A percentile compares a stretch with the other conserved stretches of the same genome.
These are phyloP conservation scores for Bergia sp. DNA, from an alignment of 92 coral and sea anemone genomes.

Conservation along the genomic window DNA sequence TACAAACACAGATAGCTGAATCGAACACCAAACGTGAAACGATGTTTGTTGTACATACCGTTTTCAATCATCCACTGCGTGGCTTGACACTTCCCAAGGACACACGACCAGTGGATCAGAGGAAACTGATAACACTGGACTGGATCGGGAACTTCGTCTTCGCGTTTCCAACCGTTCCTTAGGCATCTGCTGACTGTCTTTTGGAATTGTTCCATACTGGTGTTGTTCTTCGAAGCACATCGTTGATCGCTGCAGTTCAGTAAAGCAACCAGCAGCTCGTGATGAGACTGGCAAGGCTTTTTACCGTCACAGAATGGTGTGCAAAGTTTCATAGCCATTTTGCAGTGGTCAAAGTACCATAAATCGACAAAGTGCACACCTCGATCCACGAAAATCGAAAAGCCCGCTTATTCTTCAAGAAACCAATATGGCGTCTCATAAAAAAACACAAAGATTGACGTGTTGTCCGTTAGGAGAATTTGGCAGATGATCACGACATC, in stretches of 20 bases:
- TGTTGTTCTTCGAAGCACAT: slow-evolving; percentile 12
- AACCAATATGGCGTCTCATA: slow-evolving; percentile 30
- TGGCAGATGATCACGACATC: not conserved
- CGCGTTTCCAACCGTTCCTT: slow-evolving; percentile 74
- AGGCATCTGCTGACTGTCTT: slow-evolving; percentile 48
- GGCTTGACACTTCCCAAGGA: slow-evolving; percentile 79
- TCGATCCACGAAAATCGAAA: not conserved
- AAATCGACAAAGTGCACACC: slow-evolving; percentile 21
- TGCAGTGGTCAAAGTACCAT: slow-evolving; percentile 14
- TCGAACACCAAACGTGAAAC: not conserved
- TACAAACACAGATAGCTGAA: not conserved
- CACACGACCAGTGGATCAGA: slow-evolving; percentile 88
- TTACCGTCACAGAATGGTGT: slow-evolving; percentile 79
- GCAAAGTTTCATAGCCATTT: slow-evolving; percentile 68
- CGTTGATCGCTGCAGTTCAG: slow-evolving; percentile 58
- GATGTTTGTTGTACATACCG: slow-evolving; percentile 58
- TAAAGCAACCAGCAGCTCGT: slow-evolving; percentile 73
- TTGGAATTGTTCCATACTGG: slow-evolving; percentile 47
- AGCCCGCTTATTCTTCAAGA: slow-evolving; percentile 27
- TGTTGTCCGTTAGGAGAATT: slow-evolving; percentile 16
- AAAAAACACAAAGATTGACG: not conserved
- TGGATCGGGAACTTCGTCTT: slow-evolving; percentile 77
- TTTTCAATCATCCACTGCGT: slow-evolving; percentile 76
- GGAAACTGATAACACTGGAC: slow-evolving; percentile 74
- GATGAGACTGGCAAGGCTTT: slow-evolving; percentile 74